phyloP scores from a whole-genome alignment of 2,888 invertebrate species.

The Dastarcus helophoroides region DNA sequence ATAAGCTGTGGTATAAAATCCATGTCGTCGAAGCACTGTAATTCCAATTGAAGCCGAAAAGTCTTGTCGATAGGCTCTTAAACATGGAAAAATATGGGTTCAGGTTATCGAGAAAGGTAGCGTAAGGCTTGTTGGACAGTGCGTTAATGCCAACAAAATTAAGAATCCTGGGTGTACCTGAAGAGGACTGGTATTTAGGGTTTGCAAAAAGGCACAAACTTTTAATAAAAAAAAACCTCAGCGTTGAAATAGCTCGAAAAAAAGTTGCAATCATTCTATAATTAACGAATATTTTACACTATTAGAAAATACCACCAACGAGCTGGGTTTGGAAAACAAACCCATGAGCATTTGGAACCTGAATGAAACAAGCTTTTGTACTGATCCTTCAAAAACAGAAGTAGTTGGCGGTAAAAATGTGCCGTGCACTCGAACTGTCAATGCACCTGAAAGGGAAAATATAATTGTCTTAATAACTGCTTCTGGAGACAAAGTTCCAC shows the following conservation, averaged over 20 bases:
- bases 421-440: constrained; percentile 15
- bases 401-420: constrained; percentile 10
- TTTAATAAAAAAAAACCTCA: constrained; percentile 24
- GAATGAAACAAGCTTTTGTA: constrained; percentile 12
- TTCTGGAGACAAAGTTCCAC: constrained; percentile 24
- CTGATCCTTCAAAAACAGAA: constrained; percentile 12
- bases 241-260: constrained; percentile 17
- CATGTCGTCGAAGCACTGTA: constrained; percentile 15
- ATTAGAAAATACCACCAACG: constrained; percentile 5
- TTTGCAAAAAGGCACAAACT: constrained; percentile 22
- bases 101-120: too few species aligned
- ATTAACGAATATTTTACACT: constrained; percentile 5
- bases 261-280: constrained; percentile 1
- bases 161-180: constrained; percentile 20
- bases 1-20: constrained; percentile 12
- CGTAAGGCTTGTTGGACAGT: constrained; percentile 23
- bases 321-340: constrained; percentile 1
- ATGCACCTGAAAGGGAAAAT: constrained; percentile 24
- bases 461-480: constrained; percentile 23
- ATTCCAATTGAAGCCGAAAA: constrained; percentile 18
- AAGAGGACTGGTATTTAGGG: constrained; percentile 20
- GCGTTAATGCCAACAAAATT: constrained; percentile 17
- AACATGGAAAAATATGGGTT: constrained; percentile 21
- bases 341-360: constrained; percentile 15
- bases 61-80: constrained; percentile 17